These are phyloP conservation scores for Drosophila kanapiae DNA, from an alignment of 1,140 invertebrate genomes.

Conservation along the genomic window DNA sequence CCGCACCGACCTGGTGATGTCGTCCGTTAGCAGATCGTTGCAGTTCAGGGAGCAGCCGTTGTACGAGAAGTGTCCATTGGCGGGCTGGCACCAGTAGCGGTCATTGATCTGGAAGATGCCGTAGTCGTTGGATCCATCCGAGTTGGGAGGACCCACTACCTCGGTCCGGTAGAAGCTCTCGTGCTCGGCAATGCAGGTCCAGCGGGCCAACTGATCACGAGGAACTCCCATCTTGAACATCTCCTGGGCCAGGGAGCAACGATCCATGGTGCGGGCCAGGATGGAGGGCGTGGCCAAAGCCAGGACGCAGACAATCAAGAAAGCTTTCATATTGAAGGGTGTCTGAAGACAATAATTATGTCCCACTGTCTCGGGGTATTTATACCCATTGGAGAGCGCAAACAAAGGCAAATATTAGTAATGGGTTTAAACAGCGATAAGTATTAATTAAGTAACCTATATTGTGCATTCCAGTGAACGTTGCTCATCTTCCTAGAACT, in stretches of 20 bases:
- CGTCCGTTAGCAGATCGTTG: conserved; percentile 43
- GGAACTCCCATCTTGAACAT: conserved; percentile 64
- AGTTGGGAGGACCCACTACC: conserved; percentile 54
- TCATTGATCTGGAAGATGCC: conserved; percentile 80
- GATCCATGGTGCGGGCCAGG: conserved; percentile 64
- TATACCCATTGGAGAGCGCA: conserved; percentile 9
- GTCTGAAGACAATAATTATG: background rate
- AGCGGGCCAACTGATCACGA: conserved; percentile 36
- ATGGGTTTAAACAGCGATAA: conserved; percentile 1
- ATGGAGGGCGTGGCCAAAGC: conserved; percentile 43
- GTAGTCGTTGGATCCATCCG: conserved; percentile 69
- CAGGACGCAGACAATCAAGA: conserved; percentile 40
- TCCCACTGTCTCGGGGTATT: background rate
- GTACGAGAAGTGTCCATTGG: conserved; percentile 51
- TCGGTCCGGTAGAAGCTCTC: conserved; percentile 58
- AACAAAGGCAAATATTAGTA: conserved; percentile 6
- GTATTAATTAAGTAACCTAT: background rate
- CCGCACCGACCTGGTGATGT: conserved; percentile 50
- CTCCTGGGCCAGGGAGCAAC: conserved; percentile 76
- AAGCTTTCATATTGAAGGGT: conserved; percentile 46
- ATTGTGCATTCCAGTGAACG: background rate
- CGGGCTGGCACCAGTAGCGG: conserved; percentile 72
- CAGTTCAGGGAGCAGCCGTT: conserved; percentile 47
- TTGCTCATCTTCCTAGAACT: background rate
- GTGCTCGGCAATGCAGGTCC: conserved; percentile 66